Evolutionary conservation across 2,113 vertebrate genomes (phyloP).

Genomic region (Sitta europaea): DNA sequence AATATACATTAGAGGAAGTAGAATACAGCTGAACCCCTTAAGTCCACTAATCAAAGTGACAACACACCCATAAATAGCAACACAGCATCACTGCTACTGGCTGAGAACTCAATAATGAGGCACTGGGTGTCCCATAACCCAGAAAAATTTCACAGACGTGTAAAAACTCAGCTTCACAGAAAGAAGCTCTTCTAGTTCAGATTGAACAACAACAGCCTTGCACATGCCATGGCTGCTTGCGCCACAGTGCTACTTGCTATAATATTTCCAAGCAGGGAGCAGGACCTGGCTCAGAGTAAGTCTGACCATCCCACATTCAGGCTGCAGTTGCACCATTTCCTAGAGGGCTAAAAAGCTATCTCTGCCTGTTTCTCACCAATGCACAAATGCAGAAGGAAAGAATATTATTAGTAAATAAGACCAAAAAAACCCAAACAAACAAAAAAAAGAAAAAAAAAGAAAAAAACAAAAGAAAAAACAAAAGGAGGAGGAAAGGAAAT

Average conservation of each 20-base stretch:
- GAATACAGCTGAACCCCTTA: not conserved
- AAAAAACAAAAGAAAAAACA: not conserved
- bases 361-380: not conserved
- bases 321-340: not conserved
- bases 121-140: not conserved
- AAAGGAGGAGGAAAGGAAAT: fast-evolving
- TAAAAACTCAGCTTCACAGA: not conserved
- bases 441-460: too few species aligned
- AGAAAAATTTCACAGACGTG: not conserved
- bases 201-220: not conserved
- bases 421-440: too few species aligned
- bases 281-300: not conserved
- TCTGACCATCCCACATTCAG: not conserved
- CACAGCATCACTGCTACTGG: not conserved
- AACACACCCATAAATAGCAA: not conserved
- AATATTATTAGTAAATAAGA: not conserved
- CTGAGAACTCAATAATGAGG: fast-evolving
- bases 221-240: not conserved
- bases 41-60: not conserved
- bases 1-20: not conserved
- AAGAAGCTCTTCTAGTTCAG: not conserved
- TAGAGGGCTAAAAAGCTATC: not conserved
- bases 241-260: not conserved
- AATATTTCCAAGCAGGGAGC: not conserved
- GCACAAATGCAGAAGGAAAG: not conserved